These are phyloP conservation scores for Choloepus hoffmanni DNA, from an alignment of 2,113 vertebrate species.

Conservation along the genomic window DNA sequence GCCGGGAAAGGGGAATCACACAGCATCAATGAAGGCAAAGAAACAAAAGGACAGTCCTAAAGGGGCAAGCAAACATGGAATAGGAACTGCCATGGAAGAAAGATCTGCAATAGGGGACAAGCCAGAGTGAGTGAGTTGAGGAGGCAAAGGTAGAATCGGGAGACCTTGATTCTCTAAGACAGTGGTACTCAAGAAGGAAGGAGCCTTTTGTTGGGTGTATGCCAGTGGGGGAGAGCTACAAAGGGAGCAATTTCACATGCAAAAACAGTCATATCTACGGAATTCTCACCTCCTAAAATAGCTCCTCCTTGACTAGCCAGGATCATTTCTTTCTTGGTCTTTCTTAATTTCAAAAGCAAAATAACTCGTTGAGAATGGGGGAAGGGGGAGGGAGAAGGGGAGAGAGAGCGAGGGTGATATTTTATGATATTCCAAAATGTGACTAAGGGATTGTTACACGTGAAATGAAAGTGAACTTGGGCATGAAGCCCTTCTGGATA, in stretches of 20 bases:
- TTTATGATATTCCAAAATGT: not conserved
- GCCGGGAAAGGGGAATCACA: not conserved
- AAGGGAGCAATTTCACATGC: not conserved
- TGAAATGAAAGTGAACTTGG: constrained; percentile 32
- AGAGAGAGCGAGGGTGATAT: not conserved
- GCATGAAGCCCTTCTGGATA: not conserved
- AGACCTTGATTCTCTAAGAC: not conserved
- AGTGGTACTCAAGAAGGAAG: not conserved
- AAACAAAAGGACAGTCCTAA: not conserved
- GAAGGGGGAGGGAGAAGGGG: not conserved
- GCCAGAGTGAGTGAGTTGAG: not conserved
- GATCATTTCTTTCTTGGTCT: constrained; percentile 40
- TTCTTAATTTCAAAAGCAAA: constrained; percentile 64
- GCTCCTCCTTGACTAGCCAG: not conserved
- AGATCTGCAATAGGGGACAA: not conserved
- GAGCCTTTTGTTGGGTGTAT: not conserved
- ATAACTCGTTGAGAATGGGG: not conserved
- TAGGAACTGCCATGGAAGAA: constrained; percentile 19
- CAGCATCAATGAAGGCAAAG: not conserved
- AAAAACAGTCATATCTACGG: not conserved
- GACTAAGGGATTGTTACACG: constrained; percentile 12
- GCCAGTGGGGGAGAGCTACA: not conserved
- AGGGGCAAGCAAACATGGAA: not conserved
- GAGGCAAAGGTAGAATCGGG: not conserved
- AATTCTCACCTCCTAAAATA: not conserved